These are phyloP conservation scores for Cantharis nigra DNA, from an alignment of 2,888 invertebrate genomes.

Conservation along the genomic window DNA sequence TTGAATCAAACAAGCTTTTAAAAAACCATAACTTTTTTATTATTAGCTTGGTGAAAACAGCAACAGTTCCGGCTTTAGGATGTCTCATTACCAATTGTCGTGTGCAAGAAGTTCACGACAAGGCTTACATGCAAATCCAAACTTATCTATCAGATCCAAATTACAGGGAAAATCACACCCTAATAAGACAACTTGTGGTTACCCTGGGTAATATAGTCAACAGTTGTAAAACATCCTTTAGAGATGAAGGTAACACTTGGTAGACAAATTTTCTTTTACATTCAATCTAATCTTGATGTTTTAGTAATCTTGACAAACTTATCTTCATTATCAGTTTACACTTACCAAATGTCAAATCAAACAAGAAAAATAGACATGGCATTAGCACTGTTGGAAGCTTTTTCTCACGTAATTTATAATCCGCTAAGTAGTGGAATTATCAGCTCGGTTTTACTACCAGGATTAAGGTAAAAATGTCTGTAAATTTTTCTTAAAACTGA, in stretches of 20 bases:
- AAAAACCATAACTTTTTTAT: slow-evolving; percentile 8
- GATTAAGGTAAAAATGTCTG: slow-evolving; percentile 53
- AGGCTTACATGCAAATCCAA: slow-evolving; percentile 60
- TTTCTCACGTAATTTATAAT: slow-evolving; percentile 63
- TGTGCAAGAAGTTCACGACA: slow-evolving; percentile 60
- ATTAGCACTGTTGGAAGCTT: slow-evolving; percentile 66
- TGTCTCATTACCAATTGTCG: slow-evolving; percentile 60
- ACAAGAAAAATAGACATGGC: slow-evolving; percentile 63
- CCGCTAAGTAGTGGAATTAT: slow-evolving; percentile 58
- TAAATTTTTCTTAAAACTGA: background rate
- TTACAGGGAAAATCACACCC: slow-evolving; percentile 53
- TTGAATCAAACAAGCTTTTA: slow-evolving; percentile 21
- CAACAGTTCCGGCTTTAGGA: slow-evolving; percentile 67
- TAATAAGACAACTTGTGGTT: slow-evolving; percentile 64
- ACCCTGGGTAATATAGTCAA: slow-evolving; percentile 66
- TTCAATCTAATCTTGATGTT: slow-evolving; percentile 30
- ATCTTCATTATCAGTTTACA: slow-evolving; percentile 61
- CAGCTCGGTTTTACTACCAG: slow-evolving; percentile 57
- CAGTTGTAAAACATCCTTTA: slow-evolving; percentile 61
- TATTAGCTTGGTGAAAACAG: slow-evolving; percentile 62
- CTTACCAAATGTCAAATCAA: slow-evolving; percentile 60
- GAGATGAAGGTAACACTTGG: slow-evolving; percentile 63
- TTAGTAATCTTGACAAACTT: slow-evolving; percentile 67
- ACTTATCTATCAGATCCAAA: slow-evolving; percentile 53
- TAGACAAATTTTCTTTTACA: slow-evolving; percentile 2